phyloP scores from a whole-genome alignment of 1,140 invertebrate genomes.

The Lasioglossum albipes region DNA sequence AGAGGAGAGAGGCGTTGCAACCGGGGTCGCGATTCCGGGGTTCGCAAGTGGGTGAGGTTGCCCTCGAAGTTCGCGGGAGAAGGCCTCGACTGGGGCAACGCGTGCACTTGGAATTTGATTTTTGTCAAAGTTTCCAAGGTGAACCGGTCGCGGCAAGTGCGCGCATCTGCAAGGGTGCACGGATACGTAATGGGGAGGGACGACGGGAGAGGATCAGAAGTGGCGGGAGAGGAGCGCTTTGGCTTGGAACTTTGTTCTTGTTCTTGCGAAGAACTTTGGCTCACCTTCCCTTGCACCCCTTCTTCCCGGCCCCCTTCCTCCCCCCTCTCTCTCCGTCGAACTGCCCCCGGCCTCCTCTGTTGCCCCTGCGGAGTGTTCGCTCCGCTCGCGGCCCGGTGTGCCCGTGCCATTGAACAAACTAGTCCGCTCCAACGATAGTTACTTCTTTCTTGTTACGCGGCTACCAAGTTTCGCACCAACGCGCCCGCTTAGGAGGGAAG shows the following conservation, averaged over 20 bases:
- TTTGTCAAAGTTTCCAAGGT: slow-evolving; percentile 78
- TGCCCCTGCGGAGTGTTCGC: neutral
- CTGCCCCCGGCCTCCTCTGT: neutral
- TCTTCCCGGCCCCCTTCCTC: neutral
- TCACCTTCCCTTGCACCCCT: slow-evolving; percentile 52
- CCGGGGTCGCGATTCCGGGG: no score
- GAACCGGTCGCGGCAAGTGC: slow-evolving; percentile 70
- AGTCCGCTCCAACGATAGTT: slow-evolving; percentile 78
- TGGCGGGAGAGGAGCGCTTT: slow-evolving; percentile 63
- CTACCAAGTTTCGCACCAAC: slow-evolving; percentile 76
- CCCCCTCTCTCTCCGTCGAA: neutral
- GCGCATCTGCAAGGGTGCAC: slow-evolving; percentile 70
- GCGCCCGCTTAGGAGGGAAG: slow-evolving; percentile 66
- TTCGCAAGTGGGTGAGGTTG: no score
- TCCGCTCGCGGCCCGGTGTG: slow-evolving; percentile 4
- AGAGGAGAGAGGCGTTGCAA: slow-evolving; percentile 60
- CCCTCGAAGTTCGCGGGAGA: slow-evolving; percentile 4
- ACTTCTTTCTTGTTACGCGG: slow-evolving; percentile 78
- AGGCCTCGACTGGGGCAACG: slow-evolving; percentile 32
- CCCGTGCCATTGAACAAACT: slow-evolving; percentile 79
- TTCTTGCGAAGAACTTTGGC: slow-evolving; percentile 79
- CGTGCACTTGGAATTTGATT: slow-evolving; percentile 73
- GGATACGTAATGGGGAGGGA: slow-evolving; percentile 56
- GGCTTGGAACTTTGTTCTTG: slow-evolving; percentile 79
- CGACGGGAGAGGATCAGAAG: slow-evolving; percentile 57